phyloP scores from a whole-genome alignment of 2,797 vertebrate species.

The Uromys caudimaculatus region DNA sequence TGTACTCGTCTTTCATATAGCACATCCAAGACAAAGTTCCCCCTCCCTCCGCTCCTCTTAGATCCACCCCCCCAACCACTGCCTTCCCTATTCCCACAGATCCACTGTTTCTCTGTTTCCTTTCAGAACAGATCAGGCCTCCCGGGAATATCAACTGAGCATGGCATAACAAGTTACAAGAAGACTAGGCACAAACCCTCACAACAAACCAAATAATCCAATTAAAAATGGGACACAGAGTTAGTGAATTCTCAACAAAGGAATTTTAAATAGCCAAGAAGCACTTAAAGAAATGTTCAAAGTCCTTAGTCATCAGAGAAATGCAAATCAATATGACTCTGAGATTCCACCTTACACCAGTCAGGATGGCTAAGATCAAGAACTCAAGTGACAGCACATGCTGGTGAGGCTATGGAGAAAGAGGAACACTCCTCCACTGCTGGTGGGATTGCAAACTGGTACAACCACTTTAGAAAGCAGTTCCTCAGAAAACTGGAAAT shows the following conservation, averaged over 20 bases:
- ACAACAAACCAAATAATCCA: neutral
- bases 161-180: neutral
- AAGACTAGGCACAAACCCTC: neutral
- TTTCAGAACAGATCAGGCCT: neutral
- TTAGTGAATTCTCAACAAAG: neutral
- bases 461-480: neutral
- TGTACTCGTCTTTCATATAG: neutral
- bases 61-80: neutral
- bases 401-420: neutral
- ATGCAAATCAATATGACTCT: neutral
- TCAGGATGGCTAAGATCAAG: neutral
- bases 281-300: neutral
- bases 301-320: neutral
- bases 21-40: neutral
- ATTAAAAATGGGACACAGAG: neutral
- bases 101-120: neutral
- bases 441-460: neutral
- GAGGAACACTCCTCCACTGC: neutral
- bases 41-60: neutral
- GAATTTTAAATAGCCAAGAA: neutral
- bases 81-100: neutral
- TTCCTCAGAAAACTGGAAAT: neutral
- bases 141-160: neutral
- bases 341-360: neutral
- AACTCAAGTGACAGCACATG: neutral